Conservation (phyloP, 1,140 invertebrate genomes). For the Meloidogyne floridensis region DNA sequence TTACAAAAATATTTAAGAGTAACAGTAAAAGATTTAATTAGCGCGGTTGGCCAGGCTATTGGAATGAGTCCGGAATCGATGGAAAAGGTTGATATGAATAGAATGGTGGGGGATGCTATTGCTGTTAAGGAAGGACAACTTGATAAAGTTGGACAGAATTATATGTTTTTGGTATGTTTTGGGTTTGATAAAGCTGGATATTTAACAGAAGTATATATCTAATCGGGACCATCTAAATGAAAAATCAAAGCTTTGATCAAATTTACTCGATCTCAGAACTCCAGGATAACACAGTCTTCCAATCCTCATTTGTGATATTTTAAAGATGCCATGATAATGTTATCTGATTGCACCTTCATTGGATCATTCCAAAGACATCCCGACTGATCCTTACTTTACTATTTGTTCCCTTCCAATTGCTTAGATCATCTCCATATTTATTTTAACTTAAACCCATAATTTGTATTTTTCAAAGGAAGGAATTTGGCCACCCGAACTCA, state of each 20-base stretch:
- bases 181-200: neutral
- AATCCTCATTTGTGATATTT: too few relatives aligned
- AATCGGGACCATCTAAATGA: too few relatives aligned
- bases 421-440: neutral
- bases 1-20: slow-evolving; percentile 26
- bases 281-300: too few relatives aligned
- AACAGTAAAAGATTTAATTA: slow-evolving; percentile 43
- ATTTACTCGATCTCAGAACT: too few relatives aligned
- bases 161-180: slow-evolving; percentile 33
- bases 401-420: too few relatives aligned
- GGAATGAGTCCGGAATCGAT: slow-evolving; percentile 48
- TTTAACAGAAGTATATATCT: neutral
- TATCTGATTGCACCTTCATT: too few relatives aligned
- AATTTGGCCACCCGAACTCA: slow-evolving; percentile 48
- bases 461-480: slow-evolving; percentile 31
- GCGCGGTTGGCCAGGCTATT: slow-evolving; percentile 48
- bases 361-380: too few relatives aligned
- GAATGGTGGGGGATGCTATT: slow-evolving; percentile 48
- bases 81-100: slow-evolving; percentile 43
- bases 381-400: too few relatives aligned
- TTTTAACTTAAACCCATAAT: slow-evolving; percentile 23
- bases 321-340: too few relatives aligned
- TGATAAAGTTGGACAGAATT: slow-evolving; percentile 41
- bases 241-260: too few relatives aligned
- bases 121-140: slow-evolving; percentile 48